Evolutionary conservation across 2,888 invertebrate species (phyloP), one percentile per base, ranked within the genome.

Genomic region (Eumacrocentrus americanus): DNA sequence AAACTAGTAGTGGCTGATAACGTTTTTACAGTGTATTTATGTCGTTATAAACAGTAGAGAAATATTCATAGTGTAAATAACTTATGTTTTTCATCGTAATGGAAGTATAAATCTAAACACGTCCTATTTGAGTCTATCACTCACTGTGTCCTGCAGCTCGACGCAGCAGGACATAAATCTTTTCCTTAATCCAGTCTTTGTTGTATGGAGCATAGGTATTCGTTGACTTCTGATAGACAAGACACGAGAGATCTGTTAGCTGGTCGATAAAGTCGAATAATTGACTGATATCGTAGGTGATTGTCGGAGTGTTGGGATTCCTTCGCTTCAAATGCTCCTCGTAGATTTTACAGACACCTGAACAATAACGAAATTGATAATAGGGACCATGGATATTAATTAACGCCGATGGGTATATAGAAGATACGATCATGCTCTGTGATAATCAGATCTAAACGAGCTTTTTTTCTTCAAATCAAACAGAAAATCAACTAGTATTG

Each of bases 101-200:
- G 29, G 9, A 29, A 29, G 4, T 6, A 29, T 29, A 29, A 6
- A 29, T 6, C 9, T 29, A 52, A 52, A 35, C 34, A 52, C 20
- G n/a, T n/a, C n/a, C n/a, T 14, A 38, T 14, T 20, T 22, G 22
- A 37, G n/a, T 60, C 64, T 53, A 65, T 69, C 59, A 75, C 47
- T 73, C 72, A 56, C 66, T 71, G 67, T 87, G 86, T 0, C 91
- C 92, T 0, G 94, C 92, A 0, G 97, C 97, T 82, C 97, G 95
- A 69, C 95, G 90, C 65, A 98, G 83, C 72, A 98, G 83, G 3
- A 97, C 91, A 78, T 98, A 98, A 66, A 99, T 97, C 81, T 98
- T 97, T 80, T 99, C 98, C 81, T 99, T 99, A 60, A 99, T 95
- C 98, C 98, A 99, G 74, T 96, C 97, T 83, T 98, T 98, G 81